Base-by-base conservation (phyloP, 2,888 invertebrate species). In the Eupsilia transversa region DNA sequence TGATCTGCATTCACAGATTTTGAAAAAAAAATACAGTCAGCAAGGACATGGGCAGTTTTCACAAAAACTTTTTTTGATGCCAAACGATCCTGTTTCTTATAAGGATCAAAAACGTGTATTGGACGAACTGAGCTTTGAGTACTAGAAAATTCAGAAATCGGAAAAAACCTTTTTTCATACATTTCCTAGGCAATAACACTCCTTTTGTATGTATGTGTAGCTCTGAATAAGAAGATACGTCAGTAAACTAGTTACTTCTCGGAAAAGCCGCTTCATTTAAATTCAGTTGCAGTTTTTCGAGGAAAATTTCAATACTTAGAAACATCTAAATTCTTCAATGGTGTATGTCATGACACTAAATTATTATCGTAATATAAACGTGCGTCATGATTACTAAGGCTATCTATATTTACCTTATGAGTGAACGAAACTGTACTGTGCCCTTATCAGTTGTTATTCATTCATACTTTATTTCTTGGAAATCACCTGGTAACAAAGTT, bases 381-480 rank as follows among this genome's bases (percentile, higher is more conserved):
- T 63, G 60, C 57, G 30, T 83, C 81, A 81, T 12, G 41, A 38
- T 66, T 41, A 61, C 35, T 61, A 23, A 72, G 17, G 60, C 46
- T 30, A 70, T 60, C 59, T 59, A 56, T 54, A 46, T 80, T 81
- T 82, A 67, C 69, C 23, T 27, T 46, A 57, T 61, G 68, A 80
- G 57, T 57, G 38, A 46, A 56, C 30, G 2, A 12, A 43, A 56
- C 65, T 54, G 54, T 65, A 20, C 33, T 0, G 65, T 14, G 2
- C 0, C 35, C 27, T 79, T 82, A 83, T 83, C 82, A 72, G 79
- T 59, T 73, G 65, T 79, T 75, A 83, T 79, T 74, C 80, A 79
- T 75, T 59, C 54, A 57, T 71, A 23, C 23, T 23, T 30, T 7
- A 66, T 66, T 73, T 81, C 74, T 72, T 66, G 38, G 83, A 71